A percentile compares a stretch with the other conserved stretches of the same genome.
Conservation (phyloP, 2,113 vertebrate species). For the Camelus bactrianus region DNA sequence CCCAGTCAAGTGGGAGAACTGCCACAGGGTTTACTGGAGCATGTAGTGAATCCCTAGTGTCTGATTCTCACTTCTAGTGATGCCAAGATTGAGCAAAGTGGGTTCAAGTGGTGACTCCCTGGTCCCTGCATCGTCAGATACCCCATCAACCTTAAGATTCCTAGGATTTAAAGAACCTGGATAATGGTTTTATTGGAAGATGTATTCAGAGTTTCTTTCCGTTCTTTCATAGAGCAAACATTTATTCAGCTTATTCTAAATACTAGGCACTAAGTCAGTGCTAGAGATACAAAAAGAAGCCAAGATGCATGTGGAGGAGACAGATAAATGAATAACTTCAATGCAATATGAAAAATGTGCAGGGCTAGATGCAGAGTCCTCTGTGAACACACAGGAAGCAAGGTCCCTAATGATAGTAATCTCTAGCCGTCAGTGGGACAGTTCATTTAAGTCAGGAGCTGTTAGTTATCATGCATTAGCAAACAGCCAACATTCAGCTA, state of each 20-base stretch:
- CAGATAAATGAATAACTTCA: not conserved
- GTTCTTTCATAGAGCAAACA: constrained; percentile 36
- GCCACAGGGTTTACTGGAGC: not conserved
- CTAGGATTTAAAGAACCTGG: not conserved
- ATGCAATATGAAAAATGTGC: not conserved
- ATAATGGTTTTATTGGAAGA: not conserved
- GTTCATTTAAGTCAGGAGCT: not conserved
- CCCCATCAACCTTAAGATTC: not conserved
- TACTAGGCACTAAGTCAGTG: not conserved
- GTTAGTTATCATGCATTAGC: not conserved
- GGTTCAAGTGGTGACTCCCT: not conserved
- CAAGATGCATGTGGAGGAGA: not conserved
- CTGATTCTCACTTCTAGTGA: not conserved
- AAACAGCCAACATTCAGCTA: not conserved
- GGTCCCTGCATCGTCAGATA: not conserved
- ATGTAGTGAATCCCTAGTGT: not conserved
- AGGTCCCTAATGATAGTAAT: not conserved
- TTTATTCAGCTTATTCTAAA: constrained; percentile 53
- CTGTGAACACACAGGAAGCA: not conserved
- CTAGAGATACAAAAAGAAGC: not conserved
- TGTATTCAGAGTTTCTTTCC: not conserved
- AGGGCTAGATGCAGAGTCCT: not conserved
- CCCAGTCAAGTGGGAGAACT: not conserved
- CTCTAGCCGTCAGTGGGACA: not conserved
- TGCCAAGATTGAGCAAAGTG: not conserved